Conservation (phyloP, 1,140 invertebrate species). For the Cyphomyrmex costatus region DNA sequence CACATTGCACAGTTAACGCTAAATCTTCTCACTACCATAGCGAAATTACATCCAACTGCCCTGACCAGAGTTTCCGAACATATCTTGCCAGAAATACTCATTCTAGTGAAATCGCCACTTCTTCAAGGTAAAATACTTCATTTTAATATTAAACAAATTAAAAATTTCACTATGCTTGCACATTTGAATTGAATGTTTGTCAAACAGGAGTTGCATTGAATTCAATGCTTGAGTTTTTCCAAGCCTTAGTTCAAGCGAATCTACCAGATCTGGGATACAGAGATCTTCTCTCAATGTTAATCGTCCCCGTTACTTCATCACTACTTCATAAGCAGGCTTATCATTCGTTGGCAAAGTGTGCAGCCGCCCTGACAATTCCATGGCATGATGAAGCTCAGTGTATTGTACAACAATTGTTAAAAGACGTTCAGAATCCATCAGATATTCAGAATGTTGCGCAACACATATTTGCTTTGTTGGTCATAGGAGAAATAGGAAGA, state of each 20-base stretch:
- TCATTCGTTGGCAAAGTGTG: conserved; percentile 97
- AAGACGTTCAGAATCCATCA: conserved; percentile 91
- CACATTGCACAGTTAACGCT: conserved; percentile 97
- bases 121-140: conserved; percentile 89
- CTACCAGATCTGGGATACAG: conserved; percentile 93
- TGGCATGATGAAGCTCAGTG: conserved; percentile 91
- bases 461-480: conserved; percentile 96
- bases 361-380: conserved; percentile 95
- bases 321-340: conserved; percentile 93
- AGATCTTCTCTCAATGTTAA: conserved; percentile 92
- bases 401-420: conserved; percentile 95
- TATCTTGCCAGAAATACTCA: conserved; percentile 95
- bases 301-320: conserved; percentile 88
- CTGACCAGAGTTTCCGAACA: conserved; percentile 89
- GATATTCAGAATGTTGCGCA: conserved; percentile 90
- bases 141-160: neutral
- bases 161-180: neutral
- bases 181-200: neutral
- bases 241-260: conserved; percentile 94
- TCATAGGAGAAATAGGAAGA: conserved; percentile 98
- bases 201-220: conserved; percentile 92
- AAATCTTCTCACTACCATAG: conserved; percentile 92
- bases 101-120: conserved; percentile 96
- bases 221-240: conserved; percentile 96
- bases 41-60: conserved; percentile 90